A percentile compares a stretch with the other conserved stretches of the same genome.
phyloP scores from a whole-genome alignment of 2,113 vertebrate genomes.

The Charina bottae region DNA sequence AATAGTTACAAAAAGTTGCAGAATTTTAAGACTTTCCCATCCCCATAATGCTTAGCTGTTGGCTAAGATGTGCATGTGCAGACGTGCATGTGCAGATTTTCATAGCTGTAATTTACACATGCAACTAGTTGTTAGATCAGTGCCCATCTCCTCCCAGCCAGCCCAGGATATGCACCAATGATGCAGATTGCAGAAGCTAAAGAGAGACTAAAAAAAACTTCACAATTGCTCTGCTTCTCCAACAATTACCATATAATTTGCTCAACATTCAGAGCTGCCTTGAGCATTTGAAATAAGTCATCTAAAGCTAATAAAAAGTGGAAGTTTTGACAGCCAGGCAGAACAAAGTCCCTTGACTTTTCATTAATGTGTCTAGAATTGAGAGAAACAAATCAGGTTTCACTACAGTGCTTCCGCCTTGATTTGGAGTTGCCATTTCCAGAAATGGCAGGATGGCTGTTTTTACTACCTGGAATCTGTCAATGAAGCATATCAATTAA shows the following conservation, averaged over 20 bases:
- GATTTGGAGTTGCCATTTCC: conserved; percentile 51
- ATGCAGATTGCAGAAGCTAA: background rate
- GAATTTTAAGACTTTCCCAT: background rate
- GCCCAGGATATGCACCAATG: background rate
- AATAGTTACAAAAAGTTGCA: background rate
- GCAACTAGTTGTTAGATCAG: background rate
- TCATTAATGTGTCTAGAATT: conserved; percentile 23
- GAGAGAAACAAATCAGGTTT: conserved; percentile 44
- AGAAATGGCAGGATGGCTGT: background rate
- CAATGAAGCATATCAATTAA: background rate
- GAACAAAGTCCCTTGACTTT: conserved; percentile 49
- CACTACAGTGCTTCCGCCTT: conserved; percentile 42
- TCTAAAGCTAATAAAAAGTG: conserved; percentile 66
- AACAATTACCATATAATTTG: conserved; percentile 68
- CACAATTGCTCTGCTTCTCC: conserved; percentile 58
- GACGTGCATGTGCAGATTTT: background rate
- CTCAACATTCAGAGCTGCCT: conserved; percentile 64
- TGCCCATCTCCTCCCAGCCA: background rate
- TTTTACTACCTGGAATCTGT: conserved; percentile 42
- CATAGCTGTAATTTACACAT: background rate
- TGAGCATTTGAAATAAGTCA: conserved; percentile 68
- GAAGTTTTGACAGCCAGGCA: conserved; percentile 64
- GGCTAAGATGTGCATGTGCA: background rate
- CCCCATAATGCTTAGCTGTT: background rate
- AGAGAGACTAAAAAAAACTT: background rate